phyloP scores from a whole-genome alignment of 2,797 vertebrate species.

The Chaetodon trifasciatus region DNA sequence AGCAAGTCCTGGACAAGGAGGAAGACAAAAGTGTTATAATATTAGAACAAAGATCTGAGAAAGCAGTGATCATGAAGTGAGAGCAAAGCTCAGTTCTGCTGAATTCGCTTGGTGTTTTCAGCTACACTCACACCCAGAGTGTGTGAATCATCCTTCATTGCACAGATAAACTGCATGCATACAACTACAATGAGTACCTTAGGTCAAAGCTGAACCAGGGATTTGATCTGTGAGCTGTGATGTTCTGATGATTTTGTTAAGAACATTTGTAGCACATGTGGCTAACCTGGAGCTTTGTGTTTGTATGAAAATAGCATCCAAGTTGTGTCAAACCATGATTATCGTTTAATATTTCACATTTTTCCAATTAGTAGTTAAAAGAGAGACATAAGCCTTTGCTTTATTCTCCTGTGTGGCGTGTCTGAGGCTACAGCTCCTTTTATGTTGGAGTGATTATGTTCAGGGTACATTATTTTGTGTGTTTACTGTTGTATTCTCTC shows the following conservation, averaged over 20 bases:
- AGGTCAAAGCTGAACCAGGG: neutral
- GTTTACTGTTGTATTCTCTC: neutral
- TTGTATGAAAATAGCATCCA: neutral
- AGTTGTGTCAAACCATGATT: neutral
- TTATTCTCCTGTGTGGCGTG: neutral
- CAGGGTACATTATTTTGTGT: neutral
- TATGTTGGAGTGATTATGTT: constrained; percentile 9
- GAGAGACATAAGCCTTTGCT: too few relatives aligned
- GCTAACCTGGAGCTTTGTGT: neutral
- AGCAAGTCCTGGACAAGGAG: neutral
- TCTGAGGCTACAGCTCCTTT: constrained; percentile 2
- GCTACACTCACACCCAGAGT: neutral
- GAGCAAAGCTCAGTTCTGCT: neutral
- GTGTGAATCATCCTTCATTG: too few relatives aligned
- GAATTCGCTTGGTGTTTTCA: neutral
- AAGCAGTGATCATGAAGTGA: neutral
- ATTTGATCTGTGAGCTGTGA: neutral
- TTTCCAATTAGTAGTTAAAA: neutral
- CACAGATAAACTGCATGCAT: too few relatives aligned
- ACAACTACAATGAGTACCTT: too few relatives aligned
- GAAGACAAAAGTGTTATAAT: neutral
- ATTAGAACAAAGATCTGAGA: constrained; percentile 20
- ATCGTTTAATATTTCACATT: constrained; percentile 2
- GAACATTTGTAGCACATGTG: neutral
- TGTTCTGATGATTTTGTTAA: neutral